Conservation (phyloP, 2,113 vertebrate species). For the Varanus komodoensis region DNA sequence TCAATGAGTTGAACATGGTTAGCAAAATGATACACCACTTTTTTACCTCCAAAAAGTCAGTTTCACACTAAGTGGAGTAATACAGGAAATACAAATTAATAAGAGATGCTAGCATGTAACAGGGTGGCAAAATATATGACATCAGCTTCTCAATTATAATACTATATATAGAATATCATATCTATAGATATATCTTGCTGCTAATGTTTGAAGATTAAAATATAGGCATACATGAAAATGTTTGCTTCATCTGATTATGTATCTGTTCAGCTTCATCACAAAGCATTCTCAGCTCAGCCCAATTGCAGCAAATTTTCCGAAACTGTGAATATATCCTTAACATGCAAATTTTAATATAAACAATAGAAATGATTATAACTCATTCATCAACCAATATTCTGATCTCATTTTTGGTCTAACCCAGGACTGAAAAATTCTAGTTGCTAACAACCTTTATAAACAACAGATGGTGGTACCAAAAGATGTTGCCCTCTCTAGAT, state of each 20-base stretch:
- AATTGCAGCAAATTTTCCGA: neutral
- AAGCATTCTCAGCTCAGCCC: neutral
- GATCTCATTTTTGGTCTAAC: neutral
- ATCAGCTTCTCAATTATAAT: neutral
- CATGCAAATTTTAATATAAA: neutral
- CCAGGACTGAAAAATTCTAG: neutral
- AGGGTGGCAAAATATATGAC: constrained; percentile 28
- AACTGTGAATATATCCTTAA: neutral
- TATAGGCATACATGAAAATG: neutral
- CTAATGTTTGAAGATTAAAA: neutral
- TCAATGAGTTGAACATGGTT: constrained; percentile 18
- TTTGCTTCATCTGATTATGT: neutral
- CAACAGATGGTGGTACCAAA: neutral
- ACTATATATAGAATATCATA: neutral
- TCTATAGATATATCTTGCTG: neutral
- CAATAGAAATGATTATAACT: neutral
- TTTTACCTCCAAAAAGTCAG: constrained; percentile 45
- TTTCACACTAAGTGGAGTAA: constrained; percentile 37
- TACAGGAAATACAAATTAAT: constrained; percentile 38
- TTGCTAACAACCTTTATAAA: neutral
- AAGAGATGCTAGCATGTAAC: constrained; percentile 47
- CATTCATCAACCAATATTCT: neutral
- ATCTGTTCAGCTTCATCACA: neutral
- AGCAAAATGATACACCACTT: constrained; percentile 20
- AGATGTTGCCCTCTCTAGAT: neutral